phyloP scores from a whole-genome alignment of 2,888 invertebrate species.

The Gisinianus flammeolus region DNA sequence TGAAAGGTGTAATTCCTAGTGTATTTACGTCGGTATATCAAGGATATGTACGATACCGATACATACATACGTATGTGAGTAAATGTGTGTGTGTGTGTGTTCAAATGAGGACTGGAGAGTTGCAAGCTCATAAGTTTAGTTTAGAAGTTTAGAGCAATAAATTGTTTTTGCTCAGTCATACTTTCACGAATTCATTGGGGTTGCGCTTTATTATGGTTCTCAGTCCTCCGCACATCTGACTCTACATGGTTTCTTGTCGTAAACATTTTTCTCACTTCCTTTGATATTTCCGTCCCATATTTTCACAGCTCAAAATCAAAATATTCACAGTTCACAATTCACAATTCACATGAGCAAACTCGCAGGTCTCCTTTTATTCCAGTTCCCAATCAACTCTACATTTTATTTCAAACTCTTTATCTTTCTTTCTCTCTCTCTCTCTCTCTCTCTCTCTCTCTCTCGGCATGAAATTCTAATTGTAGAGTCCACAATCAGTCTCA shows the following conservation, averaged over 20 bases:
- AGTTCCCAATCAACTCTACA: neutral
- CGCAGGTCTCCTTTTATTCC: neutral
- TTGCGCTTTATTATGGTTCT: constrained; percentile 1
- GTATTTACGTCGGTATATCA: too few relatives aligned
- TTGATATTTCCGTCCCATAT: constrained; percentile 36
- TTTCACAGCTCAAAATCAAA: constrained; percentile 9
- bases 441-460: neutral
- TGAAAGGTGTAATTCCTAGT: too few relatives aligned
- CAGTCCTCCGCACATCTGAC: constrained; percentile 4
- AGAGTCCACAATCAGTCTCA: too few relatives aligned
- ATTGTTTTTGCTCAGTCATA: constrained; percentile 33
- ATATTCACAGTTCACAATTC: neutral
- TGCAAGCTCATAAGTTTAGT: too few relatives aligned
- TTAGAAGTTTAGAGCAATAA: constrained; percentile 10
- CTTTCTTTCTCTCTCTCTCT: neutral
- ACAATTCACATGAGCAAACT: neutral
- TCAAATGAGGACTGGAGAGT: too few relatives aligned
- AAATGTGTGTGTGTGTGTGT: too few relatives aligned
- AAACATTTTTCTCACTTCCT: constrained; percentile 29
- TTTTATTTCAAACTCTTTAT: neutral
- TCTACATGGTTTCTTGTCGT: constrained; percentile 26
- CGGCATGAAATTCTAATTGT: too few relatives aligned
- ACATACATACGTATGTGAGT: too few relatives aligned
- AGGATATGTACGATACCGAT: too few relatives aligned
- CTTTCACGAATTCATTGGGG: constrained; percentile 31